Base-by-base conservation (phyloP, 2,113 vertebrate genomes). In the Perccottus glenii region DNA sequence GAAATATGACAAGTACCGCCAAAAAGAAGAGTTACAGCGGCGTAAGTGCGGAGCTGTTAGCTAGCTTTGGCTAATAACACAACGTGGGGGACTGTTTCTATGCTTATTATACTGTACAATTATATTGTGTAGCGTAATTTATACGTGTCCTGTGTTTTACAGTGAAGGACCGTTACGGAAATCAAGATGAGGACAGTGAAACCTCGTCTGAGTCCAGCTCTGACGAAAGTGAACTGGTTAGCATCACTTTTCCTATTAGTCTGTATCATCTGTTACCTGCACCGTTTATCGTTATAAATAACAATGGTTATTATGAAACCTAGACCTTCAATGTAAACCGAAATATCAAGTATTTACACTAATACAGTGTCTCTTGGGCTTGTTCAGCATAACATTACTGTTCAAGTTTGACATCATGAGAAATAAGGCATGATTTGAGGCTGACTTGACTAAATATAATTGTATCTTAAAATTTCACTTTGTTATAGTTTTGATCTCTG, bases 81-180 rank as follows among this genome's bases (percentile, higher is more conserved):
- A 76, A 56, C 68, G 47, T 83, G 75, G 56, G n/a, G 2, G 11
- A 15, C 15, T 4, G 16, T 11, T 5, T 27, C 33, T 6, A 4
- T 43, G n/a, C 16, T 2, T 0, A 5, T 16, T 10, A 40, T 52
- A 46, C 36, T 50, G n/a, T 35, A 33, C 44, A 14, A 4, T 4
- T 0, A 5, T 0, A 5, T 0, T 4, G 0, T 2, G 9, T 52
- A 38, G 3, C n/a, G 0, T 56, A 1, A 4, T 32, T n/a, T 36
- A 1, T 38, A 0, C 48, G 8, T 32, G 0, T 14, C 10, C 0
- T 68, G 6, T 85, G 45, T 46, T 51, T 36, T 66, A 36, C 83
- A 97, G 96, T 97, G 40, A 96, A 95, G 77, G 95, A 95, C 66
- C 93, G 93, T 4, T 96, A 93, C 64, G 94, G 94, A 16, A 90